Evolutionary conservation across 1,140 invertebrate species (phyloP).

Genomic region (Sycophaga agraensis): DNA sequence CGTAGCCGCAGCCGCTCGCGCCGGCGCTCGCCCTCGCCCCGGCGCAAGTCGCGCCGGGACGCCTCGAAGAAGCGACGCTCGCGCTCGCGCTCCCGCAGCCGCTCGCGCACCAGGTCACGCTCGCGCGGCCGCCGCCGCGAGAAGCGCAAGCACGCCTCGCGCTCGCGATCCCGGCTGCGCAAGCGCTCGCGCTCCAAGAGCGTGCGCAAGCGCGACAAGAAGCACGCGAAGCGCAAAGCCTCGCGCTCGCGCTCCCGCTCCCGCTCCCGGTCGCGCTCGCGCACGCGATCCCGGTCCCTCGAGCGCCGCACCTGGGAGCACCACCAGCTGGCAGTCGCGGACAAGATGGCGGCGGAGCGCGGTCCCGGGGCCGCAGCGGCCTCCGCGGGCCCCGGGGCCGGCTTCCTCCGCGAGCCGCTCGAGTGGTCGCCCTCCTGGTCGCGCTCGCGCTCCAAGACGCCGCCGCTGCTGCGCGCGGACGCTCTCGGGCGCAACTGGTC

Average conservation of each 20-base stretch:
- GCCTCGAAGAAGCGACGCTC: slow-evolving; percentile 34
- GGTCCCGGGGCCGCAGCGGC: too few relatives aligned
- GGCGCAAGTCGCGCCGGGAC: slow-evolving; percentile 32
- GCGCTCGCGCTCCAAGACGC: slow-evolving; percentile 56
- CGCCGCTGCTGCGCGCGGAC: slow-evolving; percentile 45
- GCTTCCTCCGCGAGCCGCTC: too few relatives aligned
- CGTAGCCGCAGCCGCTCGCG: slow-evolving; percentile 38
- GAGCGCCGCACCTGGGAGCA: slow-evolving; percentile 41
- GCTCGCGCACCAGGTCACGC: slow-evolving; percentile 41
- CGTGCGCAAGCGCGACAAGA: slow-evolving; percentile 43
- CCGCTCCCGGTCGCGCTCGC: too few relatives aligned
- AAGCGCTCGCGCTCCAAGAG: slow-evolving; percentile 47
- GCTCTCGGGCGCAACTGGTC: slow-evolving; percentile 50
- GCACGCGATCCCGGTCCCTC: slow-evolving; percentile 42
- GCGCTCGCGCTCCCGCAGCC: slow-evolving; percentile 35
- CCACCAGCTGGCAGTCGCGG: slow-evolving; percentile 27
- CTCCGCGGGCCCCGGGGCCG: slow-evolving; percentile 54
- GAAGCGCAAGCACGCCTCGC: slow-evolving; percentile 50
- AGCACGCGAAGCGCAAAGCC: slow-evolving; percentile 46
- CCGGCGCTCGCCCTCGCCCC: slow-evolving; percentile 36
- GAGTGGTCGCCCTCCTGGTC: slow-evolving; percentile 58
- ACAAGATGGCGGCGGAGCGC: slow-evolving; percentile 42
- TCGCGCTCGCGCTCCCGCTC: slow-evolving; percentile 47
- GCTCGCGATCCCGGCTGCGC: slow-evolving; percentile 39
- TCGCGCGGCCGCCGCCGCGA: slow-evolving; percentile 49